Conservation (phyloP, 2,113 vertebrate species). For the Baryphthengus martii region DNA sequence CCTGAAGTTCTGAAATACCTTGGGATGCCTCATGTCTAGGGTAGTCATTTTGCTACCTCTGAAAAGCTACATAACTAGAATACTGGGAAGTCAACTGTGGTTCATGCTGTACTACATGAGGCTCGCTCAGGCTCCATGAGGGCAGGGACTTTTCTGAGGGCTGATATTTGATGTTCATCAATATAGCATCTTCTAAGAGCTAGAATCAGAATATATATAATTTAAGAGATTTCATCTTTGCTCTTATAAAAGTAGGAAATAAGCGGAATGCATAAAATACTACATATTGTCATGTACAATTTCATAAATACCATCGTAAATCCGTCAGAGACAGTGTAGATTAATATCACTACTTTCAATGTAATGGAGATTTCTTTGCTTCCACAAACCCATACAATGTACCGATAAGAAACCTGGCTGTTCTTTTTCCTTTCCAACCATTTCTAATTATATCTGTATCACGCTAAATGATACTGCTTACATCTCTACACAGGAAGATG, state of each 20-base stretch:
- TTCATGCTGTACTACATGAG: neutral
- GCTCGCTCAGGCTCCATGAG: neutral
- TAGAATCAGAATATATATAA: neutral
- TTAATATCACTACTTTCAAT: neutral
- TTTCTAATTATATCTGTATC: neutral
- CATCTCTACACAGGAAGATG: neutral
- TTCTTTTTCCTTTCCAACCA: neutral
- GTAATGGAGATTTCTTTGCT: neutral
- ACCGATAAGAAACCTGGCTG: neutral
- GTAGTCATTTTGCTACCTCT: neutral
- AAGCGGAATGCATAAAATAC: neutral
- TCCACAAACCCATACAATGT: fast-evolving
- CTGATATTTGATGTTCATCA: neutral
- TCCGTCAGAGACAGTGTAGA: neutral
- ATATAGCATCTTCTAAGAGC: neutral
- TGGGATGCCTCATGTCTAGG: neutral
- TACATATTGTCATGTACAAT: neutral
- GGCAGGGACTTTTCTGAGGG: neutral
- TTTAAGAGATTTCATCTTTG: neutral
- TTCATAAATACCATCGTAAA: neutral
- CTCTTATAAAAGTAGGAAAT: neutral
- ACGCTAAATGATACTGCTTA: neutral
- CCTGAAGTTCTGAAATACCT: neutral
- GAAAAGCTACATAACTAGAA: neutral
- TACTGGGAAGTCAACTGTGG: neutral